Evolutionary conservation across 23 tunicate species (phyloP), one percentile per base, ranked within the genome.

Genomic region (Ascidia mentula): DNA sequence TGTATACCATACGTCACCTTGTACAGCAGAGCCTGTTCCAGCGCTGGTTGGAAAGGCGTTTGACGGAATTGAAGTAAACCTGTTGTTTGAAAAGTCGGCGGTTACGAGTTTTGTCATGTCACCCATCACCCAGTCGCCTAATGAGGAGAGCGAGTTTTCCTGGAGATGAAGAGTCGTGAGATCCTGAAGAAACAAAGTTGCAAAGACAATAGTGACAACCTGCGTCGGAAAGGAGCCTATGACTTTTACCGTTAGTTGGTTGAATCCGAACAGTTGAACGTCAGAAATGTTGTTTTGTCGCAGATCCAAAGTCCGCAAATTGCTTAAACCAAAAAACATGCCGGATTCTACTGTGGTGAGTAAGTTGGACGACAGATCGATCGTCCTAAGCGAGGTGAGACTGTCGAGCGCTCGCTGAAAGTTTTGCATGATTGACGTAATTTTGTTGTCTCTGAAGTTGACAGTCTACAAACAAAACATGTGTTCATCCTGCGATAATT

Each of bases 31-130:
- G 4, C 87, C 76, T 4, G 39, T 45, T 3, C 91, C 84, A 33
- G 77, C 13, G 3, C 38, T 34, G 36, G 84, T 75, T 18, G 71
- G 22, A 45, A 91, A 91, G 6, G 87, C 84, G 34, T 36, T 22
- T 34, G 84, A 46, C 31, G 97, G 97, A 31, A 91, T 82, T 12
- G 86, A 42, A 40, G 90, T 86, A 15, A 91, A 69, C 6, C 34
- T 72, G 45, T 91, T 91, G 46, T 40, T 59, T 2, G 97, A 91
- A n/a, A 91, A 65, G 42, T 91, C 97, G 13, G 82, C 85, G 22
- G 90, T 81, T 32, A 79, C 81, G 7, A 91, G 87, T 6, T 37
- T 42, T 22, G 45, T 40, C 59, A 91, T 40, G 0, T 86, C 97
- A 34, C 80, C 85, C 35, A 78, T 69, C 31, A 65, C 72, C 22